Conservation (phyloP, 2,888 invertebrate genomes). For the Cistogaster globosa region DNA sequence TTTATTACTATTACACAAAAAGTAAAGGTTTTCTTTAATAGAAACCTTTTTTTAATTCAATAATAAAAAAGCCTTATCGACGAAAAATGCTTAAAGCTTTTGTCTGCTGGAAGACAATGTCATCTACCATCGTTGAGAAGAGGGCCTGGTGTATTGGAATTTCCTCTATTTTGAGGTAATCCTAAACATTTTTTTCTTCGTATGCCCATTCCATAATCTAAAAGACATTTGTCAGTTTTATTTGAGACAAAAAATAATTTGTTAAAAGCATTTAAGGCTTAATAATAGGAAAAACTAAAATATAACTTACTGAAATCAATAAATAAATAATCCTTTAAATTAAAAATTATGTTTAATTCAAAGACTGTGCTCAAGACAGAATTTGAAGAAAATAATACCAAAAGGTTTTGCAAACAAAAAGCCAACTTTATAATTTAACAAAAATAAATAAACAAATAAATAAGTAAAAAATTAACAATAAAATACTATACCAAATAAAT, state of each 20-base stretch:
- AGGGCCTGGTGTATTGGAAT: conserved; percentile 5
- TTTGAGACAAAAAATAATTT: neutral
- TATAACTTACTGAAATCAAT: conserved; percentile 10
- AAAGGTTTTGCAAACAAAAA: conserved; percentile 24
- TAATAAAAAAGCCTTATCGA: conserved; percentile 5
- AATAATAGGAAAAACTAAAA: neutral
- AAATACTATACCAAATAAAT: neutral
- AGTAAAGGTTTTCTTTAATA: conserved; percentile 15
- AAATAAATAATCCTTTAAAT: neutral
- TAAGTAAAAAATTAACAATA: conserved; percentile 8
- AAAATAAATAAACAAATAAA: conserved; percentile 46
- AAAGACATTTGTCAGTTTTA: conserved; percentile 21
- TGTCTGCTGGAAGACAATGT: conserved; percentile 14
- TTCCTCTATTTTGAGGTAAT: conserved; percentile 1
- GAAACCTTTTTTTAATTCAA: conserved; percentile 30
- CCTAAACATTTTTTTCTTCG: conserved; percentile 6
- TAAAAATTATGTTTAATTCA: conserved; percentile 28
- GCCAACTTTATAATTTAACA: conserved; percentile 32
- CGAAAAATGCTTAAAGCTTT: conserved; percentile 31
- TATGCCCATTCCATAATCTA: conserved; percentile 18
- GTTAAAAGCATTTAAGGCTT: conserved; percentile 9
- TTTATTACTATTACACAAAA: conserved; percentile 38
- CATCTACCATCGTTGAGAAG: conserved; percentile 15
- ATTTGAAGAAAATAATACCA: conserved; percentile 36
- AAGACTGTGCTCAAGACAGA: neutral